Evolutionary conservation across 1,140 invertebrate species (phyloP).

Genomic region (Oryctes rhinoceros): DNA sequence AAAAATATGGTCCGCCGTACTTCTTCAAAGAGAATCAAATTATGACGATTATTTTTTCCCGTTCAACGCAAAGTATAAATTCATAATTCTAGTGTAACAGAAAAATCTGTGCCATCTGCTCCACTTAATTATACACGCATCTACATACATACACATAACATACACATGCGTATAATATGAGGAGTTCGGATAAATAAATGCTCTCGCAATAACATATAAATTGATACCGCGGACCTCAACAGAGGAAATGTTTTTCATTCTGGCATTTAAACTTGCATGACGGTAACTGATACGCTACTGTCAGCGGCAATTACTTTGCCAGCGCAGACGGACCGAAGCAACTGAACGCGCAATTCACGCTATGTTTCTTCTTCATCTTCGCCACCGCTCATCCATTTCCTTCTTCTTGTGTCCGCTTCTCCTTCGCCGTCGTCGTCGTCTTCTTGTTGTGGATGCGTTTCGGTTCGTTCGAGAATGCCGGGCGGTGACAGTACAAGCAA

Average conservation of each 20-base stretch:
- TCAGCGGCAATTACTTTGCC: slow-evolving; percentile 33
- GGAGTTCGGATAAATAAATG: not conserved
- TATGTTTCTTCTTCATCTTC: no score
- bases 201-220: slow-evolving; percentile 13
- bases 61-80: not conserved
- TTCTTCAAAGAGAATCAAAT: not conserved
- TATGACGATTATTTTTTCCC: not conserved
- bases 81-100: slow-evolving; percentile 1
- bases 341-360: slow-evolving; percentile 21
- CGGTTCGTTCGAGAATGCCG: slow-evolving; percentile 7
- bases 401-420: slow-evolving; percentile 11
- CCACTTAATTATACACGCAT: slow-evolving; percentile 20
- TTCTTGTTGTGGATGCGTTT: not conserved
- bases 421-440: not conserved
- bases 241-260: slow-evolving; percentile 32
- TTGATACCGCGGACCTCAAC: not conserved
- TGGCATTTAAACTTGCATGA: slow-evolving; percentile 26
- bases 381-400: slow-evolving; percentile 3
- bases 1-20: no score
- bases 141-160: not conserved
- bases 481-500: slow-evolving; percentile 1
- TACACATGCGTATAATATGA: not conserved
- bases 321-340: slow-evolving; percentile 22
- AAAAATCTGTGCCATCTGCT: slow-evolving; percentile 16
- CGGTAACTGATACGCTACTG: slow-evolving; percentile 39